Evolutionary conservation across 2,888 invertebrate genomes (phyloP).

Genomic region (Thymelicus acteon): DNA sequence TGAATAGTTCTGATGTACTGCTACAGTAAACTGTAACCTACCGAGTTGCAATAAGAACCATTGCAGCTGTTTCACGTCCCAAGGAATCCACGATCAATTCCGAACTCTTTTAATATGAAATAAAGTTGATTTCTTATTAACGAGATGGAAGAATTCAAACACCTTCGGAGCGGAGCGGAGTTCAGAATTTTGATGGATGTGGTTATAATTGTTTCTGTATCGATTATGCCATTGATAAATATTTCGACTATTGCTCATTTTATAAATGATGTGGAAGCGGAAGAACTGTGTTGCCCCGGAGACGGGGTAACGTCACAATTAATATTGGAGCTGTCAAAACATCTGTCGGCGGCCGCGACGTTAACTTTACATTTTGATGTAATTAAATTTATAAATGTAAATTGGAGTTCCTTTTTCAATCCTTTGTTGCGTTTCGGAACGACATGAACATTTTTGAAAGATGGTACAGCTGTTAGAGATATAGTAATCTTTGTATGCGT

Average conservation of each 20-base stretch:
- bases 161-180: conserved; percentile 61
- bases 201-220: conserved; percentile 85
- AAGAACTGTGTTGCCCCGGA: conserved; percentile 77
- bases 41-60: conserved; percentile 40
- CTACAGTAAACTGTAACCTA: conserved; percentile 56
- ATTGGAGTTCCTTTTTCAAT: conserved; percentile 21
- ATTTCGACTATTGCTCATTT: conserved; percentile 84
- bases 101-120: conserved; percentile 50
- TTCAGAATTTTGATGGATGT: conserved; percentile 83
- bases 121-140: conserved; percentile 53
- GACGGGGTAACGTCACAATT: conserved; percentile 81
- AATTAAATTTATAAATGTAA: conserved; percentile 62
- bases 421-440: neutral
- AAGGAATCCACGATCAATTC: conserved; percentile 46
- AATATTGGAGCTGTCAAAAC: conserved; percentile 81
- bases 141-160: conserved; percentile 53
- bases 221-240: conserved; percentile 85
- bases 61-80: conserved; percentile 34
- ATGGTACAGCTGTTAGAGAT: neutral
- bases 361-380: conserved; percentile 65
- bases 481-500: too few species aligned
- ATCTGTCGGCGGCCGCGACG: conserved; percentile 68
- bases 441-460: neutral
- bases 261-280: conserved; percentile 83
- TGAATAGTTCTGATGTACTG: conserved; percentile 31